Evolutionary conservation across 2,888 invertebrate species (phyloP), one percentile per base, ranked within the genome.

Genomic region (Tinea semifulvella): DNA sequence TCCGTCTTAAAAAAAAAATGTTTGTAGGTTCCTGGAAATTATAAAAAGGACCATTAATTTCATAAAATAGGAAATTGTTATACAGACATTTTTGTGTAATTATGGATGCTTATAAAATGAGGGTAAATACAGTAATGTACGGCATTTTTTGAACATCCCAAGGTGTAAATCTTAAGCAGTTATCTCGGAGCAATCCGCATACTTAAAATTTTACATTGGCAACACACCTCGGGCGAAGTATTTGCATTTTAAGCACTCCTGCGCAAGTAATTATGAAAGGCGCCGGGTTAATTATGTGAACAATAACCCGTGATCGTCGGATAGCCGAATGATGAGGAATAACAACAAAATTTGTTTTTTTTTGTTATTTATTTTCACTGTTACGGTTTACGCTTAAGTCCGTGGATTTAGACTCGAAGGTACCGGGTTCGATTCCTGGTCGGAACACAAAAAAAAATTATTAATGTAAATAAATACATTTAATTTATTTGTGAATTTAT

Each of bases 151-250:
- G 36, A 36, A 36, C 36, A 36, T 17, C 17, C 18, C 36, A 36
- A 62, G 65, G 68, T 73, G 74, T 76, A 77, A 76, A 75, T 75
- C 72, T 72, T 63, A 53, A 58, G 56, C 60, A 61, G 66, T 75
- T 75, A 73, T 74, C 76, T 69, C 66, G 67, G 58, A 60, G 58
- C 65, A 61, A 69, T 72, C 67, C 69, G 61, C 64, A 70, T 65
- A 66, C 55, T 55, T n/a, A n/a, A n/a, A n/a, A n/a, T n/a, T n/a
- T 62, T 63, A 61, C 52, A 44, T 31, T 18, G 54, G 55, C 58
- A 62, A 61, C 60, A 62, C 58, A 62, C 66, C 57, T 54, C 56
- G 47, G 73, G 76, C 76, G 72, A 72, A 73, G 67, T 70, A 76
- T 77, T 76, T 76, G 67, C 79, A 77, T 76, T 74, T 71, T 68